These are phyloP conservation scores for Aphelinus atriplicis DNA, from an alignment of 1,140 invertebrate species.

Conservation along the genomic window DNA sequence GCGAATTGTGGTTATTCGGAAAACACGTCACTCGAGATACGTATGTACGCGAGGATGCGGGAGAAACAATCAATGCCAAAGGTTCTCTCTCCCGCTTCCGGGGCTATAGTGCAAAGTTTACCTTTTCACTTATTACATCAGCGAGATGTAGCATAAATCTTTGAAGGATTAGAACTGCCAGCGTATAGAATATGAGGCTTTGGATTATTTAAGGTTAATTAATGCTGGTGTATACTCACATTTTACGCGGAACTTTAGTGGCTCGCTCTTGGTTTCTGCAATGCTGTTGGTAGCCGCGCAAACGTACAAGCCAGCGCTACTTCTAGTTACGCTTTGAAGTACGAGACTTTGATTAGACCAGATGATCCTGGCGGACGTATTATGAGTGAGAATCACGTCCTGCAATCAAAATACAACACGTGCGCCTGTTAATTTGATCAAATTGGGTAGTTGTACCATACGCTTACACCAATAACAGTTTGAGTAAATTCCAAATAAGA, in stretches of 20 bases:
- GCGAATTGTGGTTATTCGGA: too few species aligned
- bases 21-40: too few species aligned
- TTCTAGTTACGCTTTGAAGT: conserved; percentile 71
- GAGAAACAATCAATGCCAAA: too few species aligned
- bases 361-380: conserved; percentile 72
- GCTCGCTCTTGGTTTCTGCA: conserved; percentile 69
- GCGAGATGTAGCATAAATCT: background rate
- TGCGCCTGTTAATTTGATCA: background rate
- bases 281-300: conserved; percentile 71
- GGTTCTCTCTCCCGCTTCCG: too few species aligned
- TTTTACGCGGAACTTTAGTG: conserved; percentile 71
- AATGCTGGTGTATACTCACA: conserved; percentile 66
- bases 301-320: conserved; percentile 70
- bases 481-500: too few species aligned
- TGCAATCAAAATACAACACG: conserved; percentile 54
- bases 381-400: conserved; percentile 70
- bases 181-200: too few species aligned
- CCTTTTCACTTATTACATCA: background rate
- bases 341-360: conserved; percentile 74
- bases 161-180: background rate
- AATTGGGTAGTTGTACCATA: too few species aligned
- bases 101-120: background rate
- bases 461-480: too few species aligned
- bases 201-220: too few species aligned
- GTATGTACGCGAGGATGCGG: too few species aligned